Base-by-base conservation (phyloP, 2,113 vertebrate species). In the Lontra canadensis region DNA sequence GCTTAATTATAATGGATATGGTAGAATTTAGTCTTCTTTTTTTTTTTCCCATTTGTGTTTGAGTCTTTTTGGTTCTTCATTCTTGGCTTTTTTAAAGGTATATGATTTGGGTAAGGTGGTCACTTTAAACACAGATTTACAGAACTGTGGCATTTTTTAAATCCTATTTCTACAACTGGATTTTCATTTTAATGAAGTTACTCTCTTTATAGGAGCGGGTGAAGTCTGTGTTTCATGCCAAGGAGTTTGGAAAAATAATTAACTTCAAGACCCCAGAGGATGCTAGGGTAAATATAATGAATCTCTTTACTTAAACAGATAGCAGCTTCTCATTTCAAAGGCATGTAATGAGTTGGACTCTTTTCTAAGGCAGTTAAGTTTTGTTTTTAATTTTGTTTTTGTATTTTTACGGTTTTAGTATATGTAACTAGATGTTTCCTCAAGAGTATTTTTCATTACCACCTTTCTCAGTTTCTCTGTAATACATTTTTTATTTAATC, bases 241-340 rank as follows among this genome's bases (percentile, higher is more conserved):
- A 99, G 98, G 99, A 99, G 98, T 99, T 99, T 99, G 99, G 99
- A 96, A 99, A 99, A 99, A 99, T 99, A 97, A 99, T 99, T 98
- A 99, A 99, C 98, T 99, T 99, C 98, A 99, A 95, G 99, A 99
- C 98, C 88, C 98, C 99, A 57, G 99, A 99, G 94, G 99, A 99
- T 97, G 99, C 99, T 92, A 99, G 99, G 99, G 99, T 99, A 99
- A 98, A 97, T 95, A 98, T n/a, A 95, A 93, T 90, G 9, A 92
- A 76, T 90, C 42, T 97, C 42, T 97, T 96, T 78, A 84, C 82
- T 47, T 76, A 97, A 94, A 83, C 18, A 67, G 23, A 39, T 57
- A 92, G 61, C 18, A 96, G 20, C 55, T 82, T 81, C 39, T 95
- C 55, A 98, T 57, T 96, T 93, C 34, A 95, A 88, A 93, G 59